These are phyloP conservation scores for Bufo bufo DNA, from an alignment of 2,113 vertebrate genomes.

Conservation along the genomic window DNA sequence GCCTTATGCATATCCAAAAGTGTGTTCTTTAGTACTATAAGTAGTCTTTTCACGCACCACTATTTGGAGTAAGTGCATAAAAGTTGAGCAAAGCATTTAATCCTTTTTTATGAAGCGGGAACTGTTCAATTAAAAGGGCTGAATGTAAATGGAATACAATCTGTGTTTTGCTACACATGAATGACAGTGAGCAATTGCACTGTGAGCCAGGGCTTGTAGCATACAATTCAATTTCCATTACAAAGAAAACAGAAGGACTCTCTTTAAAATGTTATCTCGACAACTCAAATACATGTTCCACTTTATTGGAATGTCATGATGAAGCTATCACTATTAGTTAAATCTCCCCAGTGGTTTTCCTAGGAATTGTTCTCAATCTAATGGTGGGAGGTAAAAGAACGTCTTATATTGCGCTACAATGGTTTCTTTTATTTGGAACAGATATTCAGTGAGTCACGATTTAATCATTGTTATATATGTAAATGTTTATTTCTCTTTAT, in stretches of 20 bases:
- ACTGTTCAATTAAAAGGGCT: constrained; percentile 23
- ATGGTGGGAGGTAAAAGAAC: not conserved
- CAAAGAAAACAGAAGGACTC: constrained; percentile 19
- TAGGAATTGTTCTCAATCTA: constrained; percentile 12
- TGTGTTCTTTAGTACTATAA: not conserved
- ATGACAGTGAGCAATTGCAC: constrained; percentile 44
- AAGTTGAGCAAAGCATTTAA: not conserved
- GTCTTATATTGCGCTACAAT: not conserved
- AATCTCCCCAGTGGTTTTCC: not conserved
- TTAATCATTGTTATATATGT: not conserved
- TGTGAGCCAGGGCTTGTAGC: not conserved
- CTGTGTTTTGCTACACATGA: not conserved
- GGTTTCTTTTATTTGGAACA: not conserved
- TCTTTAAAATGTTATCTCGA: constrained; percentile 37
- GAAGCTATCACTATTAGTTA: constrained; percentile 37
- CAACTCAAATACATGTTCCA: constrained; percentile 33
- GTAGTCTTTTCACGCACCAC: not conserved
- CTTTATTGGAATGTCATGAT: constrained; percentile 50
- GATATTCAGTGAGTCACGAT: not conserved
- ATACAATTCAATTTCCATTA: constrained; percentile 43
- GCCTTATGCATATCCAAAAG: not conserved
- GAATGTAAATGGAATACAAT: not conserved
- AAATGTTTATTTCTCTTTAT: not conserved
- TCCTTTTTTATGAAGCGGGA: not conserved
- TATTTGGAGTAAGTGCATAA: not conserved